Percentiles rank a stretch among this genome's conserved stretches.
Conservation (phyloP, 2,797 vertebrate genomes). For the Darevskia nairensis region DNA sequence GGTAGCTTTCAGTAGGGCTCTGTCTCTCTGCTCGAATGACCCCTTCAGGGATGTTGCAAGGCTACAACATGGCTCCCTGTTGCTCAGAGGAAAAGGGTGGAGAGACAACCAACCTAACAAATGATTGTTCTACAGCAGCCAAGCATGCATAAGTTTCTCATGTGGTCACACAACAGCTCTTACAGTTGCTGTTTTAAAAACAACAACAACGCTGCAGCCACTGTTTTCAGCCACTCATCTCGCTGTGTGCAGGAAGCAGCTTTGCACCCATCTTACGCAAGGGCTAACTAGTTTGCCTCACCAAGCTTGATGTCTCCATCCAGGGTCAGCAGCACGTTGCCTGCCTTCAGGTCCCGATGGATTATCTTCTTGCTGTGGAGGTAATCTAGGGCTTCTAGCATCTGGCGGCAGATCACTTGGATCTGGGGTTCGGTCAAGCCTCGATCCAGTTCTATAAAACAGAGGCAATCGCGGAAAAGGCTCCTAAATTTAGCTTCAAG, state of each 20-base stretch:
- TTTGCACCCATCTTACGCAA: not conserved
- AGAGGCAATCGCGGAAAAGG: not conserved
- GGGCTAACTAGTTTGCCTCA: slow-evolving; percentile 54
- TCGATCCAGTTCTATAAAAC: slow-evolving; percentile 89
- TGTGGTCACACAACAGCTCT: not conserved
- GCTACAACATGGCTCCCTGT: not conserved
- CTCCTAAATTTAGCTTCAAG: not conserved
- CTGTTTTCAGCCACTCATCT: not conserved
- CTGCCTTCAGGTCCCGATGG: slow-evolving; percentile 97
- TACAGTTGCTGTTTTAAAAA: not conserved
- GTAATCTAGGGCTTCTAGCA: slow-evolving; percentile 92
- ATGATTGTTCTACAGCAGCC: not conserved
- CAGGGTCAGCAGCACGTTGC: slow-evolving; percentile 93
- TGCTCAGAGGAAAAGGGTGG: not conserved
- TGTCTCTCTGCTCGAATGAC: not conserved
- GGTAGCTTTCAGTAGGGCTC: not conserved
- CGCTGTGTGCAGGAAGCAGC: not conserved
- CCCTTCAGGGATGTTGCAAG: not conserved
- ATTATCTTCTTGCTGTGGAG: slow-evolving; percentile 96
- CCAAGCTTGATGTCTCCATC: slow-evolving; percentile 96
- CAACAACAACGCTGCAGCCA: not conserved
- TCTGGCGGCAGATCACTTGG: slow-evolving; percentile 92
- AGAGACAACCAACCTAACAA: not conserved
- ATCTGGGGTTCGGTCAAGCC: slow-evolving; percentile 94
- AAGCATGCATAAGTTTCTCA: not conserved